A percentile compares a stretch with the other conserved stretches of the same genome.
These are phyloP conservation scores for Coptodon rendalli DNA, from an alignment of 2,113 vertebrate species.

Conservation along the genomic window DNA sequence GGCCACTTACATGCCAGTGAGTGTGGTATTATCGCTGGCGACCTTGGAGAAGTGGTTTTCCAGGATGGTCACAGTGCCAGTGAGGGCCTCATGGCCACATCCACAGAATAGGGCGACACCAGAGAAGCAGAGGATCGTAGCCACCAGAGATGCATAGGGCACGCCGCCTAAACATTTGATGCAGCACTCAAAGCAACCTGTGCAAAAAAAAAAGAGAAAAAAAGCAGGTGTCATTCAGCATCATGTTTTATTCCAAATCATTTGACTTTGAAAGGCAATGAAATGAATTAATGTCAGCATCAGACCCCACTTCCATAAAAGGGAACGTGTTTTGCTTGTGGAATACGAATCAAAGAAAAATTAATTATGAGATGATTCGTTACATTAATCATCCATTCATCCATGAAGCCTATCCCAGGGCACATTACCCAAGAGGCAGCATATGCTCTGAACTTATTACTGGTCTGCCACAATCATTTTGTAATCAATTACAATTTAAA, in stretches of 20 bases:
- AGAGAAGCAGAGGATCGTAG: conserved; percentile 97
- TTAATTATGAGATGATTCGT: background rate
- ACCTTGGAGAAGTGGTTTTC: conserved; percentile 89
- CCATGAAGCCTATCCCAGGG: background rate
- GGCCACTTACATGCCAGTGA: conserved; percentile 87
- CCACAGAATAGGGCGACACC: conserved; percentile 96
- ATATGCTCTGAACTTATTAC: background rate
- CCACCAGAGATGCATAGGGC: conserved; percentile 94
- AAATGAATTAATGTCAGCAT: background rate
- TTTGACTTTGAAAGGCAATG: background rate
- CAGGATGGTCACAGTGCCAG: conserved; percentile 85
- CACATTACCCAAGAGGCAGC: background rate
- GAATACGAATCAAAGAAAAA: background rate
- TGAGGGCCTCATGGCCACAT: conserved; percentile 93
- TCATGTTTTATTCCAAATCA: background rate
- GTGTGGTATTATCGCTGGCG: conserved; percentile 81
- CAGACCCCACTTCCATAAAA: background rate
- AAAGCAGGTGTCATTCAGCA: background rate
- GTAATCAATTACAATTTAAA: background rate
- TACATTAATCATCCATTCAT: background rate
- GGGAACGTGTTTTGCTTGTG: background rate
- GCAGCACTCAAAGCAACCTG: conserved; percentile 99
- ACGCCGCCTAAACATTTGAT: conserved; percentile 98
- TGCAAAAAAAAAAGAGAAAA: conserved; percentile 12
- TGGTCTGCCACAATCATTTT: background rate